A percentile compares a stretch with the other conserved stretches of the same genome.
Evolutionary conservation across 2,888 invertebrate genomes (phyloP).

Genomic region (Lasioglossum figueresi): DNA sequence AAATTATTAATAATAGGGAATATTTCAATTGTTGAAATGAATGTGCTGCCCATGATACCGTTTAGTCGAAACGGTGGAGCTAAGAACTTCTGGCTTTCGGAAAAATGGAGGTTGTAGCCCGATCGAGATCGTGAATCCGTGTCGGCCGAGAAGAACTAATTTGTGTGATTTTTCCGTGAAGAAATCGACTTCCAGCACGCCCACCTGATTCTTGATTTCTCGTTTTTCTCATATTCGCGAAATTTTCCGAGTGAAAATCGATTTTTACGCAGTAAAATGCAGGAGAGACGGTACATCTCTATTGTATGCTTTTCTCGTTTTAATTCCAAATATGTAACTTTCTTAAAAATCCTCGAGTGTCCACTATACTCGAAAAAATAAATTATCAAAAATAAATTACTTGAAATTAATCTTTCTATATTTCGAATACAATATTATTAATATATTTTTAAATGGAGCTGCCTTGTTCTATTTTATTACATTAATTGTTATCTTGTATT

Average conservation of each 20-base stretch:
- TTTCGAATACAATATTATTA: neutral
- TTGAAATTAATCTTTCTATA: neutral
- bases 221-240: conserved; percentile 16
- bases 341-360: neutral
- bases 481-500: neutral
- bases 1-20: conserved; percentile 17
- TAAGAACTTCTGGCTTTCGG: conserved; percentile 67
- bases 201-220: conserved; percentile 29
- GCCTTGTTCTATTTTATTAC: conserved; percentile 12
- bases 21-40: conserved; percentile 30
- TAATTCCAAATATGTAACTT: conserved; percentile 36
- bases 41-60: conserved; percentile 44
- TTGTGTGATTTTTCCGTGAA: conserved; percentile 37
- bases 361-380: neutral
- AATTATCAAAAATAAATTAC: neutral
- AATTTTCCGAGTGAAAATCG: conserved; percentile 20
- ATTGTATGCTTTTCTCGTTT: conserved; percentile 42
- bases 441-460: conserved; percentile 15
- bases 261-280: conserved; percentile 67
- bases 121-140: conserved; percentile 57
- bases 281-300: conserved; percentile 73
- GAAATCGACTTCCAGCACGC: conserved; percentile 56
- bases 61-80: conserved; percentile 68
- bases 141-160: conserved; percentile 54
- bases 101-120: conserved; percentile 76